Base-by-base conservation (phyloP, 2,888 invertebrate species). In the Archaeoteleia sp. region DNA sequence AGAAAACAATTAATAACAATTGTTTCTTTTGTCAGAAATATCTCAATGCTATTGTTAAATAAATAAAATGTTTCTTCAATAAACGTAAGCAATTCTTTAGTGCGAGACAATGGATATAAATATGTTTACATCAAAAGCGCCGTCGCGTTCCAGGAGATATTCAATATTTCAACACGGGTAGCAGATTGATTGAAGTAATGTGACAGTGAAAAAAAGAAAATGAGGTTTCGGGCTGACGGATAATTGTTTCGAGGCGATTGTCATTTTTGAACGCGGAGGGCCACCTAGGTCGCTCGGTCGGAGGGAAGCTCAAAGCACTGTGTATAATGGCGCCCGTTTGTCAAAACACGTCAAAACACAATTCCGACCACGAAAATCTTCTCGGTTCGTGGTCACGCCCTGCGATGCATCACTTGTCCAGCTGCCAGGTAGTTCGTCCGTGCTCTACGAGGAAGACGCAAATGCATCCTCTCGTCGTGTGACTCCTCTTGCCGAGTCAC, bases 301-400 rank as follows among this genome's bases (percentile, higher is more conserved):
- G 77, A 62, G 67, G 62, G 53, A 65, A 60, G 49, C 67, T 65
- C 53, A 68, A 67, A 77, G 73, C 71, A 68, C 65, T 75, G 69
- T 75, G 72, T 76, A 79, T 82, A 84, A 84, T 84, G 80, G 82
- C 81, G 81, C 76, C 79, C 81, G 83, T 83, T 84, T 83, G 84
- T 84, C 84, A 84, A 84, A 84, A 84, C 84, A 84, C 80, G 82
- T 84, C 84, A 84, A 83, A 84, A 84, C 82, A 84, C 75, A 73
- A 80, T 78, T 73, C 78, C 70, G 67, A 73, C 74, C 72, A 80
- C 80, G 77, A 79, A 62, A 79, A 78, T 77, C 78, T 77, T 73
- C 55, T 58, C 53, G 45, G 51, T 53, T 29, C 60, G 60, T 72
- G 75, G 81, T 79, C 83, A 83, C 82, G 82, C 83, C 82, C 81